These are phyloP conservation scores for Allochrocebus solatus DNA, from an alignment of 2,797 vertebrate species.

Conservation along the genomic window DNA sequence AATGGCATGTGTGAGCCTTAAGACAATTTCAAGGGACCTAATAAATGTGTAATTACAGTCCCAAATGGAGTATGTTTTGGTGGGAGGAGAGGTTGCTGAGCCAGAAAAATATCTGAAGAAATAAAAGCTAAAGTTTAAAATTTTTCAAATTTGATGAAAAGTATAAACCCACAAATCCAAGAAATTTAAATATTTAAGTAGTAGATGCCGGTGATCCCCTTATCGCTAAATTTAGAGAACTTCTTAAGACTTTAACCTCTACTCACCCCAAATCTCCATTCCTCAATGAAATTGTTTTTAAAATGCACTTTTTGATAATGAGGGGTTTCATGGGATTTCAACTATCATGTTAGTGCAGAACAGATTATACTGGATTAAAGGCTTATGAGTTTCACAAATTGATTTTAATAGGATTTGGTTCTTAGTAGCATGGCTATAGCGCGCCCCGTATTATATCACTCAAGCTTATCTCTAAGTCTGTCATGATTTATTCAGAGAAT, in stretches of 20 bases:
- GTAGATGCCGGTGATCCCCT: background rate
- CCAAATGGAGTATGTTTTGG: background rate
- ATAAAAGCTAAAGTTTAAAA: background rate
- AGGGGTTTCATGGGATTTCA: slow-evolving; percentile 45
- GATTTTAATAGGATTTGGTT: slow-evolving; percentile 64
- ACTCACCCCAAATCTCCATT: background rate
- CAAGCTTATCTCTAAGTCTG: slow-evolving; percentile 25
- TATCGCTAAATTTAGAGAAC: background rate
- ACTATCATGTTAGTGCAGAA: slow-evolving; percentile 28
- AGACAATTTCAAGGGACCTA: background rate
- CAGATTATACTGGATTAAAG: slow-evolving; percentile 62
- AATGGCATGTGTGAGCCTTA: background rate
- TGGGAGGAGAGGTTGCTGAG: rapidly evolving
- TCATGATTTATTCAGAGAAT: slow-evolving; percentile 62
- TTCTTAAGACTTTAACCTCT: slow-evolving; percentile 21
- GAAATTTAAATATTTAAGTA: slow-evolving; percentile 45
- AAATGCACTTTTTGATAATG: slow-evolving; percentile 30
- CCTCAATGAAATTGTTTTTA: background rate
- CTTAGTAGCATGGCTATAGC: slow-evolving; percentile 7
- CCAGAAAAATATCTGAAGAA: slow-evolving; percentile 20
- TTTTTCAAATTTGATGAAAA: slow-evolving; percentile 1
- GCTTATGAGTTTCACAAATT: slow-evolving; percentile 43
- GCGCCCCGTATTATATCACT: background rate
- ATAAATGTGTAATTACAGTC: background rate
- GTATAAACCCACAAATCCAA: background rate